These are phyloP conservation scores for Porites divaricata DNA, from an alignment of 92 coral and sea anemone species.

Conservation along the genomic window DNA sequence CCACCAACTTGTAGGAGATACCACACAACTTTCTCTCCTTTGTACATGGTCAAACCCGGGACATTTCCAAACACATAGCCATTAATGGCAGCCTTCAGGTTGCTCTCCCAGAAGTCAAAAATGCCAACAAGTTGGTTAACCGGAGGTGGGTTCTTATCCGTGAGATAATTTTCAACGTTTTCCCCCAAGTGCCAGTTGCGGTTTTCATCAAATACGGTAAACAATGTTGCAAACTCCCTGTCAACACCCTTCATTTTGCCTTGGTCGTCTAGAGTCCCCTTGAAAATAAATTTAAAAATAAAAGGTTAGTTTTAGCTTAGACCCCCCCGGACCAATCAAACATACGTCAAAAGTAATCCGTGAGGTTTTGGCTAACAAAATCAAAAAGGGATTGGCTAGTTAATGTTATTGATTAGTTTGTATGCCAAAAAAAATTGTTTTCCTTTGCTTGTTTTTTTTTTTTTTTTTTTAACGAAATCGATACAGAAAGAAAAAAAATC, in stretches of 20 bases:
- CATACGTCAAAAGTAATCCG: too few relatives aligned
- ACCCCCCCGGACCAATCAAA: too few relatives aligned
- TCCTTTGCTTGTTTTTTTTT: too few relatives aligned
- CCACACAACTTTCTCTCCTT: slow-evolving; percentile 81
- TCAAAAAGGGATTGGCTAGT: too few relatives aligned
- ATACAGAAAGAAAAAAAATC: too few relatives aligned
- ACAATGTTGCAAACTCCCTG: slow-evolving; percentile 77
- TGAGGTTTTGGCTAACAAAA: too few relatives aligned
- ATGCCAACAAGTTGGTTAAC: slow-evolving; percentile 16
- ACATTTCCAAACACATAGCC: slow-evolving; percentile 82
- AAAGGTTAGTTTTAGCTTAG: not conserved
- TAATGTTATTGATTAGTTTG: too few relatives aligned
- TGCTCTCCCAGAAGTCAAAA: slow-evolving; percentile 81
- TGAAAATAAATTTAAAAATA: not conserved
- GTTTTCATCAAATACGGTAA: slow-evolving; percentile 83
- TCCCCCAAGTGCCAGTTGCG: slow-evolving; percentile 87
- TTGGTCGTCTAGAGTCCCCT: slow-evolving; percentile 64
- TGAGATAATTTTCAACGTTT: slow-evolving; percentile 57
- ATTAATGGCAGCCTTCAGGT: slow-evolving; percentile 78
- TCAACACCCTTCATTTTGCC: slow-evolving; percentile 63
- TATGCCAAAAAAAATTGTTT: too few relatives aligned
- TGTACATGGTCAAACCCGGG: slow-evolving; percentile 64
- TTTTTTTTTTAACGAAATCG: too few relatives aligned
- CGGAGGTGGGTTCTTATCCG: slow-evolving; percentile 33
- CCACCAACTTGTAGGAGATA: slow-evolving; percentile 82